Conservation (phyloP, 2,888 invertebrate species). For the Amphipoea oculea region DNA sequence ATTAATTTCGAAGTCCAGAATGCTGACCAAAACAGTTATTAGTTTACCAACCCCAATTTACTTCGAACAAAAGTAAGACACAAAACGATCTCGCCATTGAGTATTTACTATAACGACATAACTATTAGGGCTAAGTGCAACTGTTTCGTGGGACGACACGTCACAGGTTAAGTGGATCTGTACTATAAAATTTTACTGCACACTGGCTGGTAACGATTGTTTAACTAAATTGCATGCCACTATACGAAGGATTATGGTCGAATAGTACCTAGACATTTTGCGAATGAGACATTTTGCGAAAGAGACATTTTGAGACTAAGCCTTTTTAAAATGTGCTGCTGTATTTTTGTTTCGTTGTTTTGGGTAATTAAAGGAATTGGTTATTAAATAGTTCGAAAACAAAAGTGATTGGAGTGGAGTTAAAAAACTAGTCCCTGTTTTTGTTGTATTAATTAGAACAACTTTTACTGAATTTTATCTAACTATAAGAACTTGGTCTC, state of each 20-base stretch:
- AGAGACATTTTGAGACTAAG: too few species aligned
- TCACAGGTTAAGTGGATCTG: conserved; percentile 81
- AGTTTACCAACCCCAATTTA: conserved; percentile 2
- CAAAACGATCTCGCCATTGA: conserved; percentile 70
- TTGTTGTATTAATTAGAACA: background rate
- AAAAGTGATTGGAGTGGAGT: background rate
- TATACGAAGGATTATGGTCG: conserved; percentile 17
- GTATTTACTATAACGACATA: conserved; percentile 80
- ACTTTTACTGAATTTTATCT: background rate
- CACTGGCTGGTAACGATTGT: conserved; percentile 66
- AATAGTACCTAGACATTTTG: too few species aligned
- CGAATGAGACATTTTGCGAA: too few species aligned
- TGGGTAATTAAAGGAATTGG: background rate
- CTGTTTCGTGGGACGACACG: conserved; percentile 74
- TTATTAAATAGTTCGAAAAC: background rate
- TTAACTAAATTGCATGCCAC: conserved; percentile 65
- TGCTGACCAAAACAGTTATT: too few species aligned
- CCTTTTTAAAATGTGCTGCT: conserved; percentile 8
- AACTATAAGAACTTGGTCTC: background rate
- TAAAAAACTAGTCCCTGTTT: background rate
- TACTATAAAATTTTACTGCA: conserved; percentile 85
- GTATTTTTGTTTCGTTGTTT: conserved; percentile 7
- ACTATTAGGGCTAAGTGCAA: conserved; percentile 82
- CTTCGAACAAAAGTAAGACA: conserved; percentile 8
- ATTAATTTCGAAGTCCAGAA: too few species aligned